phyloP scores from a whole-genome alignment of 2,113 vertebrate species.

The Pomatorhinus ruficollis region DNA sequence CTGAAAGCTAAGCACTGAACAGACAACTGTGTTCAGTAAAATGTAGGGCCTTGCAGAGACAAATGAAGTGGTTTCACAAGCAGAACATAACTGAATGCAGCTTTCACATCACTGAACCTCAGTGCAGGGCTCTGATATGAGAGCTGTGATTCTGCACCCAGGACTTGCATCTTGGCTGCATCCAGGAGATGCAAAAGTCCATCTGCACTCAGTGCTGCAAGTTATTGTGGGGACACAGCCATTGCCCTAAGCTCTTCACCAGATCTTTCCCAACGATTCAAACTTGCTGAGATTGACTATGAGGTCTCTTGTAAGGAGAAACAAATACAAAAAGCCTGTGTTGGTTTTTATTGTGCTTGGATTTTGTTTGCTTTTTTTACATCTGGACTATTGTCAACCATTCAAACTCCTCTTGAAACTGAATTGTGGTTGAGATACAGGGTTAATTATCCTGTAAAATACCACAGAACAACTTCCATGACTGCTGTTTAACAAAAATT shows the following conservation, averaged over 20 bases:
- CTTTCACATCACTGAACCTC: neutral
- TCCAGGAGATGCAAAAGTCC: neutral
- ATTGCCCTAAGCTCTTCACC: neutral
- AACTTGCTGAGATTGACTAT: neutral
- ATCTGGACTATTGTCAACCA: neutral
- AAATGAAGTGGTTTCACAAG: neutral
- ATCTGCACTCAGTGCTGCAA: neutral
- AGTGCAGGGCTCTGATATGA: neutral
- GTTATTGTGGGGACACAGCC: neutral
- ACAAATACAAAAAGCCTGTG: neutral
- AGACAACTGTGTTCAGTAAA: neutral
- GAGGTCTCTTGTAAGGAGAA: neutral
- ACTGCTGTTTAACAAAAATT: neutral
- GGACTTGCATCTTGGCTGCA: neutral
- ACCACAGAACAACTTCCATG: neutral
- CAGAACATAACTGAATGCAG: neutral
- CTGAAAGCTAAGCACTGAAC: neutral
- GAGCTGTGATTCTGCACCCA: neutral
- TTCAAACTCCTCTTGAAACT: neutral
- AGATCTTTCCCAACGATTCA: neutral
- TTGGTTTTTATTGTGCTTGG: neutral
- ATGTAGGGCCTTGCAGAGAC: neutral
- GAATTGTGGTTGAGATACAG: neutral
- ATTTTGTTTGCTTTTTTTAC: neutral
- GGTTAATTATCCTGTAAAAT: neutral